phyloP scores from a whole-genome alignment of 2,113 vertebrate species.

The Aix galericulata region DNA sequence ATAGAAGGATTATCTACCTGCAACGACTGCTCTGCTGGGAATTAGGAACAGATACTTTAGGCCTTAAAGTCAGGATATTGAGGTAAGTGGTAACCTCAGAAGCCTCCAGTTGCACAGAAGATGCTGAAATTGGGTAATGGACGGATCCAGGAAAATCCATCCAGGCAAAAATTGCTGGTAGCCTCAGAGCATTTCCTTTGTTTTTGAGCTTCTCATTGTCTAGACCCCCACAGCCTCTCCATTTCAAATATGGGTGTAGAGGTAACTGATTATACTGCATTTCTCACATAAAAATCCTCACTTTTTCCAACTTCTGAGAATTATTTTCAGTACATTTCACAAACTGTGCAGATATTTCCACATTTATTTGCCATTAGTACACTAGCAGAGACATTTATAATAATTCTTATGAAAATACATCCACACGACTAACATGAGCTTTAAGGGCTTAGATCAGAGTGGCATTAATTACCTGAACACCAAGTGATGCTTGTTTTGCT shows the following conservation, averaged over 20 bases:
- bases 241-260: background rate
- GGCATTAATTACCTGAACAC: background rate
- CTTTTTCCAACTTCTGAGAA: background rate
- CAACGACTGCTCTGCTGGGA: background rate
- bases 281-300: background rate
- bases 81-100: background rate
- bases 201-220: background rate
- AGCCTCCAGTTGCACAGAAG: background rate
- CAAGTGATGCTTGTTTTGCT: background rate
- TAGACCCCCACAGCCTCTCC: background rate
- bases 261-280: background rate
- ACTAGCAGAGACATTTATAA: background rate
- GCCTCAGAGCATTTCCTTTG: background rate
- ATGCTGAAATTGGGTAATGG: background rate
- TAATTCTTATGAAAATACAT: background rate
- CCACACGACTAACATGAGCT: background rate
- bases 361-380: background rate
- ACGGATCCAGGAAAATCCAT: background rate
- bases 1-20: background rate
- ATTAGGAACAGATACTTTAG: background rate
- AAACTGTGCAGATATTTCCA: background rate
- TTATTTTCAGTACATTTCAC: background rate
- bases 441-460: background rate
- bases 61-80: background rate
- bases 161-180: background rate